phyloP scores from a whole-genome alignment of 2,797 vertebrate genomes.

The Mareca penelope region DNA sequence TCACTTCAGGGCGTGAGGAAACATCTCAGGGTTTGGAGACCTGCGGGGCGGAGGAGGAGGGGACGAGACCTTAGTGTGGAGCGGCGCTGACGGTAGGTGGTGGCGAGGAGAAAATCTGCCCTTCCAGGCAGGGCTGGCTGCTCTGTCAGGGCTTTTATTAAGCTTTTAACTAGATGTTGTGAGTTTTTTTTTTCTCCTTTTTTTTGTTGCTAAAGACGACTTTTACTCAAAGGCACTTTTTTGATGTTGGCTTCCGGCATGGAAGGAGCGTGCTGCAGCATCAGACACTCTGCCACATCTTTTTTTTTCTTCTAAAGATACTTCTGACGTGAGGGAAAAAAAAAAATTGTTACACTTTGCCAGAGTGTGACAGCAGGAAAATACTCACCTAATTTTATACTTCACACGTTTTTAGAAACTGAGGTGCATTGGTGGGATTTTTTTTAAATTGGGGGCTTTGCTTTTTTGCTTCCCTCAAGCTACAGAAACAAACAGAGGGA shows the following conservation, averaged over 20 bases:
- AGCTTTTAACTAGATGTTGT: conserved; percentile 29
- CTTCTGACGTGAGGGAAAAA: conserved; percentile 16
- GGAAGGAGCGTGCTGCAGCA: conserved; percentile 43
- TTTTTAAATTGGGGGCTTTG: conserved; percentile 62
- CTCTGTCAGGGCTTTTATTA: conserved; percentile 36
- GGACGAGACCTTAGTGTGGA: background rate
- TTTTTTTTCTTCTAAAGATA: conserved; percentile 12
- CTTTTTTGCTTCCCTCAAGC: conserved; percentile 62
- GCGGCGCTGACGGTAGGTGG: background rate
- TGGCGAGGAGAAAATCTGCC: background rate
- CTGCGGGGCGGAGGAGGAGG: background rate
- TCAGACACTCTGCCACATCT: conserved; percentile 9
- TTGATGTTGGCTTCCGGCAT: conserved; percentile 36
- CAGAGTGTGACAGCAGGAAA: conserved; percentile 55
- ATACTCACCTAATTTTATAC: conserved; percentile 75
- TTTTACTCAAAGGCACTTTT: conserved; percentile 75
- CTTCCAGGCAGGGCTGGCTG: conserved; percentile 39
- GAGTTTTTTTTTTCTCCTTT: background rate
- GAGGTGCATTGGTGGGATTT: conserved; percentile 3
- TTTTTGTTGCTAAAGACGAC: conserved; percentile 57
- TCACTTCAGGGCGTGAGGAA: background rate
- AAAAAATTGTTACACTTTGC: background rate
- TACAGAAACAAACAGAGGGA: conserved; percentile 46
- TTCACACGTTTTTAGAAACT: conserved; percentile 59
- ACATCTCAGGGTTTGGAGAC: conserved; percentile 11